Evolutionary conservation across 1,140 invertebrate genomes (phyloP).

Genomic region (Drosophila nigromelanica): DNA sequence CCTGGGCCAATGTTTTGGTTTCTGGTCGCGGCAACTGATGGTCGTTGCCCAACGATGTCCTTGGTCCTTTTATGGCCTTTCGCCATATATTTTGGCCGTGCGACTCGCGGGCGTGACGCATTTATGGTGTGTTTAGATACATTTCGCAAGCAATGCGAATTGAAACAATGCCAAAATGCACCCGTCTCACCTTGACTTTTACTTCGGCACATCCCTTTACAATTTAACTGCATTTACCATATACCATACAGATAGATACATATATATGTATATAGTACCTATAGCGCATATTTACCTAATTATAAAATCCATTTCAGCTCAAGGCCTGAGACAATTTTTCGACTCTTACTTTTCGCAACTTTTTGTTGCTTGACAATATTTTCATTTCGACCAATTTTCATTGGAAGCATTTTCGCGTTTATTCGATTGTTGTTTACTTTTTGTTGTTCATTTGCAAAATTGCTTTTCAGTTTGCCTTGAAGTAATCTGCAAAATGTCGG

Average conservation of each 20-base stretch:
- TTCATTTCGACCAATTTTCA: constrained; percentile 9
- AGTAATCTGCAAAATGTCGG: not conserved
- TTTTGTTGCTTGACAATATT: constrained; percentile 28
- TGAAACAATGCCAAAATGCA: constrained; percentile 70
- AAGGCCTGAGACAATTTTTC: constrained; percentile 71
- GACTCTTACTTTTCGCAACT: constrained; percentile 63
- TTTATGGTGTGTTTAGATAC: constrained; percentile 82
- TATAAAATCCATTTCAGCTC: constrained; percentile 42
- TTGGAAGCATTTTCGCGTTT: constrained; percentile 42
- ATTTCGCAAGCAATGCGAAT: constrained; percentile 79
- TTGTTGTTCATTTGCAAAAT: constrained; percentile 4
- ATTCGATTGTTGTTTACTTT: constrained; percentile 9
- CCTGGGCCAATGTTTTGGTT: constrained; percentile 66
- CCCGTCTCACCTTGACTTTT: constrained; percentile 75
- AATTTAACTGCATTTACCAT: constrained; percentile 10
- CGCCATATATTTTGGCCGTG: constrained; percentile 13
- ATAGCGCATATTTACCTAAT: constrained; percentile 67
- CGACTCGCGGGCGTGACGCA: constrained; percentile 72
- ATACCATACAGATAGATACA: too few relatives aligned
- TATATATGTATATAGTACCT: not conserved
- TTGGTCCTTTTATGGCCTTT: constrained; percentile 48
- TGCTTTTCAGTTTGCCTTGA: constrained; percentile 20
- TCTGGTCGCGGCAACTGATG: constrained; percentile 47
- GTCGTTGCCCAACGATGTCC: constrained; percentile 47
- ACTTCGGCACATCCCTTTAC: constrained; percentile 46